A percentile compares a stretch with the other conserved stretches of the same genome.
These are phyloP conservation scores for Sylvia borin DNA, from an alignment of 2,797 vertebrate species.

Conservation along the genomic window DNA sequence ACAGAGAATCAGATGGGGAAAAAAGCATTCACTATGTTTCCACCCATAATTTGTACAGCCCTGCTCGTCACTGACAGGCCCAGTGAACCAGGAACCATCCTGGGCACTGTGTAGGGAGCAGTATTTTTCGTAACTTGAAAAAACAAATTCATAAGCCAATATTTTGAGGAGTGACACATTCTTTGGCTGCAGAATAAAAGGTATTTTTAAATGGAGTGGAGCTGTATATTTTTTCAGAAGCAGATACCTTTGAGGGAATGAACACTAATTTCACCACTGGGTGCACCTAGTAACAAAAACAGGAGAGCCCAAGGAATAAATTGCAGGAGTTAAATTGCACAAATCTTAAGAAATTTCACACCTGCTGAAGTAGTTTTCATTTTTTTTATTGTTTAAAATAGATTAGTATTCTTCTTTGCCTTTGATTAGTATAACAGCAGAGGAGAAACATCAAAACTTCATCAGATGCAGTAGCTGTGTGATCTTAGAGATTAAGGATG, in stretches of 20 bases:
- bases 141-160: background rate
- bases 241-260: background rate
- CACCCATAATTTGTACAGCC: background rate
- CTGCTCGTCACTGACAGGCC: background rate
- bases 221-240: background rate
- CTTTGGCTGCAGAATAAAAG: background rate
- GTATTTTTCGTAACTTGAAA: slow-evolving; percentile 27
- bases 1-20: background rate
- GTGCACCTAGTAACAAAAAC: background rate
- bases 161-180: slow-evolving; percentile 28
- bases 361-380: background rate
- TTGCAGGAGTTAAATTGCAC: background rate
- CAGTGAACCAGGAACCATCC: background rate
- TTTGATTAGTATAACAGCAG: background rate
- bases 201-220: background rate
- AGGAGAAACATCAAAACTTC: background rate
- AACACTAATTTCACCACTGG: background rate
- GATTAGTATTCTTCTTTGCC: background rate
- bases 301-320: background rate
- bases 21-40: background rate
- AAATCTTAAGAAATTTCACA: background rate
- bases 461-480: background rate
- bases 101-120: background rate
- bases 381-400: background rate
- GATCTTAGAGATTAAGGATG: background rate